These are phyloP conservation scores for Pimpla rufipes DNA, from an alignment of 2,888 invertebrate species.

Conservation along the genomic window DNA sequence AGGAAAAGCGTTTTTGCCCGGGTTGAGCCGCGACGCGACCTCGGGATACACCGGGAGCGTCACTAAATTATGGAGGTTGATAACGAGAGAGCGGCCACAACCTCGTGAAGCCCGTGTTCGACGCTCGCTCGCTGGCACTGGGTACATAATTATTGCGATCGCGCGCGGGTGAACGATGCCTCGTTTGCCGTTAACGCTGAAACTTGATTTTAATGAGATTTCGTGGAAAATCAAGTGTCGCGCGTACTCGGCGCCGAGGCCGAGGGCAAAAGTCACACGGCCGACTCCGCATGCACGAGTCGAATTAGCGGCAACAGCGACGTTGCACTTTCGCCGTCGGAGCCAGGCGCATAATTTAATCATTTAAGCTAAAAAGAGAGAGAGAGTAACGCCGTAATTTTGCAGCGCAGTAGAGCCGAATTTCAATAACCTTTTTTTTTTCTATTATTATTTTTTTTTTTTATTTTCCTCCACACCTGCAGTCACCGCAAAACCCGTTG, in stretches of 20 bases:
- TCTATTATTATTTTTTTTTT: background rate
- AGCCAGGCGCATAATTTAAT: background rate
- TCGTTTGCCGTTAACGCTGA: constrained; percentile 26
- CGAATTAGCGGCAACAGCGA: background rate
- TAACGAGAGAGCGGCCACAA: constrained; percentile 28
- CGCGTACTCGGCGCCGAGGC: too few species aligned
- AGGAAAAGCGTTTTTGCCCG: constrained; percentile 21
- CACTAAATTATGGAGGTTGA: constrained; percentile 34
- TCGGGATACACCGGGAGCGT: background rate
- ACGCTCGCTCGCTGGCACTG: too few species aligned
- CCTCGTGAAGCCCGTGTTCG: constrained; percentile 34
- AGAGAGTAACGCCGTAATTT: background rate
- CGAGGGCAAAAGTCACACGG: background rate
- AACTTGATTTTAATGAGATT: constrained; percentile 56
- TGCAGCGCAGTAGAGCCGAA: background rate
- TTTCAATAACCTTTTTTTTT: constrained; percentile 30
- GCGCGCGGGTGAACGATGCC: constrained; percentile 18
- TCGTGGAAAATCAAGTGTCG: constrained; percentile 35
- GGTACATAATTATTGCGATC: constrained; percentile 49
- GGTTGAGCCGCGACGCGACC: background rate
- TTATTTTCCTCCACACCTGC: constrained; percentile 13
- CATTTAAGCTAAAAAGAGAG: background rate
- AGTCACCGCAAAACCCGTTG: background rate
- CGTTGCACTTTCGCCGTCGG: background rate
- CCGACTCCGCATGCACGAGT: background rate